Base-by-base conservation (phyloP, 2,113 vertebrate species). In the Corythaeola cristata region DNA sequence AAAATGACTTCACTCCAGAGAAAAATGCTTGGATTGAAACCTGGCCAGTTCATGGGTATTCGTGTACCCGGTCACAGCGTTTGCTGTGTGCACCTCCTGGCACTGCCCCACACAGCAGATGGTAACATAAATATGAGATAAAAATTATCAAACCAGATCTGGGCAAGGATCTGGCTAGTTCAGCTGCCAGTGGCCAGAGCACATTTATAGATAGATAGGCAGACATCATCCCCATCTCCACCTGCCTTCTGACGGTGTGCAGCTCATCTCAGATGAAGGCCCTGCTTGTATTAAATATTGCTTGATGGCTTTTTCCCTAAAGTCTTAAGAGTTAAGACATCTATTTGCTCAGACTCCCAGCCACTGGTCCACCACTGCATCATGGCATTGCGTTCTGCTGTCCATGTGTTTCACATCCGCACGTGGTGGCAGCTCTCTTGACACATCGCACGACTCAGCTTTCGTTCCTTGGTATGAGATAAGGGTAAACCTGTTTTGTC, bases 1-100 rank as follows among this genome's bases (percentile, higher is more conserved):
- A 92, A 96, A 93, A 85, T 95, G 17, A 96, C 84, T 96, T 97
- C 92, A 93, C 50, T 92, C 64, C 77, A 78, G 88, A 94, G 83
- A 82, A 87, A 80, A 90, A 64, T 21, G 83, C 80, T 95, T 24
- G 4, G 56, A 11, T 49, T 95, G 90, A 92, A 92, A 75, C 60
- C 52, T n/a, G 45, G 73, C 73, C 53, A 37, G 33, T 86, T 60
- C 0, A 1, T 6, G 28, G 77, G 89, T 85, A 50, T 82, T 85
- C 74, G 52, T 92, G 73, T 63, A 79, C 39, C 3, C 0, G 78
- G 80, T 49, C 73, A 67, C 80, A 63, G 37, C 2, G 2, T 85
- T 78, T 82, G 58, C 71, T 60, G 12, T 27, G 1, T 52, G 66
- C 58, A 39, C 49, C 73, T 82, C 60, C 27, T 17, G 76, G 39